A percentile compares a stretch with the other conserved stretches of the same genome.
Evolutionary conservation across 1,140 invertebrate species (phyloP).

Genomic region (Geopemphigus sp.): DNA sequence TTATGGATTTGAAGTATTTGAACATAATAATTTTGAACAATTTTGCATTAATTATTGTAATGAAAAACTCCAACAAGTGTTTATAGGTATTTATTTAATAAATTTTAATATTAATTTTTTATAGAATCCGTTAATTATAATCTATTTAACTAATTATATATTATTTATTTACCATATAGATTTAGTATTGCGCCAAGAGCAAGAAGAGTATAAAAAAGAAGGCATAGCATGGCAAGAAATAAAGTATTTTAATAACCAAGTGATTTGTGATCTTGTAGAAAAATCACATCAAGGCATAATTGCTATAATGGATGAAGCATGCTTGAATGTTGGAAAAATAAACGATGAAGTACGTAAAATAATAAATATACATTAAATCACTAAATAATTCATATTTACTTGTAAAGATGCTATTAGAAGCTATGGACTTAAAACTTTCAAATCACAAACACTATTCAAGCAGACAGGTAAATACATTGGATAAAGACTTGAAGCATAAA

Average conservation of each 20-base stretch:
- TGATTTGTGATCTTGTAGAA: constrained; percentile 92
- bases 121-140: too few relatives aligned
- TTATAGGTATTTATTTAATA: constrained; percentile 72
- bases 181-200: constrained; percentile 91
- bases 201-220: constrained; percentile 90
- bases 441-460: constrained; percentile 87
- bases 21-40: constrained; percentile 92
- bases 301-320: constrained; percentile 92
- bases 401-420: constrained; percentile 76
- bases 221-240: constrained; percentile 89
- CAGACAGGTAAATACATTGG: constrained; percentile 75
- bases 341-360: constrained; percentile 69
- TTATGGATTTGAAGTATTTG: constrained; percentile 97
- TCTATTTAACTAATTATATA: neutral
- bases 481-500: constrained; percentile 77
- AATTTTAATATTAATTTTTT: neutral
- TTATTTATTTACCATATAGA: constrained; percentile 61
- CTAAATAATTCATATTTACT: neutral
- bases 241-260: constrained; percentile 90
- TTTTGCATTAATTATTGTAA: constrained; percentile 98
- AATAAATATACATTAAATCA: constrained; percentile 1
- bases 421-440: constrained; percentile 86
- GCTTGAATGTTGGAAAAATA: constrained; percentile 89
- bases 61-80: constrained; percentile 93
- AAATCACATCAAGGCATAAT: constrained; percentile 85